A percentile compares a stretch with the other conserved stretches of the same genome.
phyloP scores from a whole-genome alignment of 1,140 invertebrate species.

The Drosophila mojavensis region DNA sequence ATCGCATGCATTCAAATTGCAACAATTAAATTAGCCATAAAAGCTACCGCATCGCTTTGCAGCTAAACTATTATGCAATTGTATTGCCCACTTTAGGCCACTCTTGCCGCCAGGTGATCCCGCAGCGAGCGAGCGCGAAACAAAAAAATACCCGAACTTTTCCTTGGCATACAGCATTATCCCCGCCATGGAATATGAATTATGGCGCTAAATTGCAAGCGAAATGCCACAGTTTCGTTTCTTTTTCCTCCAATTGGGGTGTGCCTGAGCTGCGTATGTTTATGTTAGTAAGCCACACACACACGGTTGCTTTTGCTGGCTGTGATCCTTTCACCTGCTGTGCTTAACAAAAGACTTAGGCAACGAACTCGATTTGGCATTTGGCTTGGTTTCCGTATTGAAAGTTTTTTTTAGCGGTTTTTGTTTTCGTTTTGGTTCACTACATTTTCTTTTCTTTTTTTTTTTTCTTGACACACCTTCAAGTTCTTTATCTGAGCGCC shows the following conservation, averaged over 20 bases:
- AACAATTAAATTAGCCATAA: constrained; percentile 61
- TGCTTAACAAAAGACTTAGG: constrained; percentile 78
- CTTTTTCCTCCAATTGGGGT: constrained; percentile 42
- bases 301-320: neutral
- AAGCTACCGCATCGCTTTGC: constrained; percentile 64
- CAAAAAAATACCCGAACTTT: constrained; percentile 11
- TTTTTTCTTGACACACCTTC: constrained; percentile 48
- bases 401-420: constrained; percentile 39
- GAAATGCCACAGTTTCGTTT: constrained; percentile 26
- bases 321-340: constrained; percentile 69
- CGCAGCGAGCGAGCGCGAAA: neutral
- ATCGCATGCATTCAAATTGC: constrained; percentile 63
- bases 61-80: constrained; percentile 55
- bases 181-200: constrained; percentile 54
- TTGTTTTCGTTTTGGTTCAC: neutral
- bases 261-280: constrained; percentile 37
- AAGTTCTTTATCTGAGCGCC: constrained; percentile 58
- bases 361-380: constrained; percentile 64
- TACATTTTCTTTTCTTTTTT: neutral
- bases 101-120: constrained; percentile 22
- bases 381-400: constrained; percentile 58
- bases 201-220: constrained; percentile 58
- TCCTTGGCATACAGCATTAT: constrained; percentile 22
- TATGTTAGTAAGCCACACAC: constrained; percentile 27
- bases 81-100: constrained; percentile 13